Percentiles rank a stretch among this genome's conserved stretches.
These are phyloP conservation scores for Perithous albicinctus DNA, from an alignment of 2,888 invertebrate species.

Conservation along the genomic window DNA sequence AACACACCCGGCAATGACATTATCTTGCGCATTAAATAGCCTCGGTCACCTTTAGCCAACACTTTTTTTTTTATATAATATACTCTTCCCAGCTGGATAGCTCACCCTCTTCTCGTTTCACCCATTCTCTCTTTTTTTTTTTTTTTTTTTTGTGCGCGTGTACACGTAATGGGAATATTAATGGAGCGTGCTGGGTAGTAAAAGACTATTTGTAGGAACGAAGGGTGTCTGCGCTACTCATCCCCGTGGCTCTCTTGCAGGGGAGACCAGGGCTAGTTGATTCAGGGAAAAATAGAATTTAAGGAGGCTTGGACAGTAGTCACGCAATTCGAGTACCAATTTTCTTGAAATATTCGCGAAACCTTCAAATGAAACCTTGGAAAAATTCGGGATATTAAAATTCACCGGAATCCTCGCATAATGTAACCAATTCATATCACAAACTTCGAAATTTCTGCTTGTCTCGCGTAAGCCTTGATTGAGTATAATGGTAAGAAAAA, in stretches of 20 bases:
- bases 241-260: constrained; percentile 24
- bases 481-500: no score
- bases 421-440: no score
- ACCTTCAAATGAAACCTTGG: no score
- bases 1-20: constrained; percentile 26
- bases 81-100: constrained; percentile 1
- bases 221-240: constrained; percentile 56
- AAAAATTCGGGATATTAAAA: no score
- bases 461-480: no score
- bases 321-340: no score
- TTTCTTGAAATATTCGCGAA: no score
- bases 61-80: constrained; percentile 25
- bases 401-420: no score
- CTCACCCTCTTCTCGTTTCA: constrained; percentile 36
- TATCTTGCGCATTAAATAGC: constrained; percentile 47
- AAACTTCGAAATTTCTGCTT: no score
- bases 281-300: no score
- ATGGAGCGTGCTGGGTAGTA: constrained; percentile 62
- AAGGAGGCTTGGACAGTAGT: no score
- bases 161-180: constrained; percentile 66
- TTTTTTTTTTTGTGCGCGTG: constrained; percentile 31
- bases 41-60: constrained; percentile 45
- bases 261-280: no score
- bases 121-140: background rate
- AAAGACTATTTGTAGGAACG: constrained; percentile 65